Evolutionary conservation across 1,140 invertebrate species (phyloP).

Genomic region (Armadillidium nasatum): DNA sequence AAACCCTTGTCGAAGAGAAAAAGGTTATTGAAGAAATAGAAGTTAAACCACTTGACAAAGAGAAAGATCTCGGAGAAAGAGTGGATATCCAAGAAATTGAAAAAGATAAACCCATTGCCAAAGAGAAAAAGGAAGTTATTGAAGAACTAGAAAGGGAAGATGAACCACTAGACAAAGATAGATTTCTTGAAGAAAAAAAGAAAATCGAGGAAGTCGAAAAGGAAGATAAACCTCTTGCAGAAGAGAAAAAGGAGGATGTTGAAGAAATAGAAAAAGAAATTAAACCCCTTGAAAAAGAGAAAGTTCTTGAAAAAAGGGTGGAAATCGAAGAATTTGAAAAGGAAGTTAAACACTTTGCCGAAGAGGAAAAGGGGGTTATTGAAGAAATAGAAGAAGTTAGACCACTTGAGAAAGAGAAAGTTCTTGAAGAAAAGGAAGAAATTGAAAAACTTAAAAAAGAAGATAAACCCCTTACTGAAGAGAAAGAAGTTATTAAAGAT

Average conservation of each 20-base stretch:
- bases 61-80: neutral
- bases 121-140: neutral
- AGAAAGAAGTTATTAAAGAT: neutral
- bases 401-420: neutral
- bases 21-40: constrained; percentile 22
- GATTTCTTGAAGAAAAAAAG: constrained; percentile 14
- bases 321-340: neutral
- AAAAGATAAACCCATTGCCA: neutral
- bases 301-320: too few relatives aligned
- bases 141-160: constrained; percentile 6
- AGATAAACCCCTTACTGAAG: neutral
- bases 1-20: constrained; percentile 23
- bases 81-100: constrained; percentile 12
- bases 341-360: neutral
- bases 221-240: neutral
- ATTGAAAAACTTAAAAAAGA: neutral
- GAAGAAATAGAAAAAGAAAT: constrained; percentile 3
- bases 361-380: neutral
- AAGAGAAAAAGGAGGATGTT: neutral
- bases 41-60: constrained; percentile 7
- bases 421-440: neutral
- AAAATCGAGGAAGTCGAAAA: neutral
- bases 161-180: constrained; percentile 2
- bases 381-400: neutral
- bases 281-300: neutral